Evolutionary conservation across 2,113 vertebrate species (phyloP).

Genomic region (Thalassoma bifasciatum): DNA sequence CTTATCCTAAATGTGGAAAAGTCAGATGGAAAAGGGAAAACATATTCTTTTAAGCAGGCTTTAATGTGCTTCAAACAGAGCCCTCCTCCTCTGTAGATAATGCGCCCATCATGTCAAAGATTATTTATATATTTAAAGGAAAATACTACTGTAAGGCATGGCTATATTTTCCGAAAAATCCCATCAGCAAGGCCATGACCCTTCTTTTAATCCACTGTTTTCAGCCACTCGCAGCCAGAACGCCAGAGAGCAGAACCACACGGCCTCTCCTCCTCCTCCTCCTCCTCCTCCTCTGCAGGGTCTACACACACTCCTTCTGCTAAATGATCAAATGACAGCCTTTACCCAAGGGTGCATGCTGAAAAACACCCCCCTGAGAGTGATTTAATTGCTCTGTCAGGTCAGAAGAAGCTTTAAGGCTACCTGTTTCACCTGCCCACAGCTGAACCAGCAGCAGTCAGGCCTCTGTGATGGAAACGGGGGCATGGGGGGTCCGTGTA

Average conservation of each 20-base stretch:
- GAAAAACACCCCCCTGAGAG: conserved; percentile 38
- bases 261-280: no score
- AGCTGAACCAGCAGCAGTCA: conserved; percentile 60
- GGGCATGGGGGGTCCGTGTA: conserved; percentile 27
- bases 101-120: conserved; percentile 40
- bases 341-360: conserved; percentile 33
- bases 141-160: conserved; percentile 35
- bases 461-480: conserved; percentile 39
- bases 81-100: conserved; percentile 19
- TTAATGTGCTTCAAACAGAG: conserved; percentile 20
- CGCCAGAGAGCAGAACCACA: conserved; percentile 38
- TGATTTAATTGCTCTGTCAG: conserved; percentile 79
- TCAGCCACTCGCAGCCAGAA: conserved; percentile 63
- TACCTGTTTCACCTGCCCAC: conserved; percentile 75
- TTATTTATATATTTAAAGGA: conserved; percentile 51
- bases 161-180: conserved; percentile 70
- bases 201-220: conserved; percentile 73
- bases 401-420: conserved; percentile 56
- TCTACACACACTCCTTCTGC: conserved; percentile 54
- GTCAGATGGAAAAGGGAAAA: background rate
- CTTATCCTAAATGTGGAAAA: background rate
- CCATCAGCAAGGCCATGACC: conserved; percentile 77
- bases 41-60: background rate
- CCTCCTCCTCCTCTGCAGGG: conserved; percentile 6
- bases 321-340: conserved; percentile 75